These are phyloP conservation scores for Drosophila mayri DNA, from an alignment of 1,140 invertebrate genomes.

Conservation along the genomic window DNA sequence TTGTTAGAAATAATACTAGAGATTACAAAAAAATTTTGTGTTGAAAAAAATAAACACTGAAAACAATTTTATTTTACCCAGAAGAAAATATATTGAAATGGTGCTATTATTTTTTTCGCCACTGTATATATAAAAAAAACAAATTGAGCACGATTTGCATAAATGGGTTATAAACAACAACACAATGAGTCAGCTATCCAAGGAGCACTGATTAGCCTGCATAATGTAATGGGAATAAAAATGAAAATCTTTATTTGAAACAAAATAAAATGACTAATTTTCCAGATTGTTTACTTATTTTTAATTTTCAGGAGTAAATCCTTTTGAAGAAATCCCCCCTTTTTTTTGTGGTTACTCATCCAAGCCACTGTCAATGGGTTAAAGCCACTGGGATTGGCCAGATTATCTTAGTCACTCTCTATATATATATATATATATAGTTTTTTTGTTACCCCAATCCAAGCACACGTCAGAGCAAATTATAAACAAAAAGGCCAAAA, in stretches of 20 bases:
- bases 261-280: not conserved
- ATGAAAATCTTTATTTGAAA: too few relatives aligned
- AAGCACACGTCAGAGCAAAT: conserved; percentile 2
- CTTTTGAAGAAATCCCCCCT: conserved; percentile 1
- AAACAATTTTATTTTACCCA: too few relatives aligned
- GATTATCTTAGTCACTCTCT: conserved; percentile 34
- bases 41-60: too few relatives aligned
- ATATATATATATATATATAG: conserved; percentile 12
- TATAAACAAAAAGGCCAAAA: conserved; percentile 5
- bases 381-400: conserved; percentile 6
- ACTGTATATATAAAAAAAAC: not conserved
- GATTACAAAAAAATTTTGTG: too few relatives aligned
- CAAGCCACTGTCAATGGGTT: conserved; percentile 7
- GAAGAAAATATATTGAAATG: too few relatives aligned
- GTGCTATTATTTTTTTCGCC: too few relatives aligned
- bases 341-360: conserved; percentile 8
- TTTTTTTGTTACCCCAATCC: conserved; percentile 1
- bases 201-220: not conserved
- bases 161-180: conserved; percentile 16
- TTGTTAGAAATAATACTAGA: too few relatives aligned
- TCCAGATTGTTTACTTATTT: not conserved
- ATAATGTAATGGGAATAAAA: not conserved
- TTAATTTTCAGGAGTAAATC: not conserved
- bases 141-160: conserved; percentile 17
- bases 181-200: conserved; percentile 20